phyloP scores from a whole-genome alignment of 2,113 vertebrate genomes.

The Telmatochromis sp. region DNA sequence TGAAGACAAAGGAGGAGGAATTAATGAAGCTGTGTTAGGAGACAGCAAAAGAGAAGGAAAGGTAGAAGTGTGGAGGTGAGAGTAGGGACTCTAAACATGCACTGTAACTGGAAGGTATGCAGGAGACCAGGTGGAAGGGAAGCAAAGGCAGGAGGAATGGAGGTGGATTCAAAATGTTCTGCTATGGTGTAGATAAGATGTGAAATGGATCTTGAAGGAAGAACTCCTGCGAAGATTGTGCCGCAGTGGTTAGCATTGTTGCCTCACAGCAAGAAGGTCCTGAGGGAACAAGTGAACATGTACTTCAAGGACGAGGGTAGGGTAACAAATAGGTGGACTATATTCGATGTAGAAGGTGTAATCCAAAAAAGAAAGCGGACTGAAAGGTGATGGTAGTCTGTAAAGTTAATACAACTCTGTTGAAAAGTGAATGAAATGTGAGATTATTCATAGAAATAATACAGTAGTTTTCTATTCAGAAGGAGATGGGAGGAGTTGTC shows the following conservation, averaged over 20 bases:
- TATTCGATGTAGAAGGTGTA: background rate
- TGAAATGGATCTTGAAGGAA: background rate
- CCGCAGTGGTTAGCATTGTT: background rate
- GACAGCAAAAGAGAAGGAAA: background rate
- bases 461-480: background rate
- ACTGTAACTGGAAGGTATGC: background rate
- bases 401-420: background rate
- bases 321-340: background rate
- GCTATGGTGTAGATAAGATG: background rate
- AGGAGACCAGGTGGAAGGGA: background rate
- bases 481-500: background rate
- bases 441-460: background rate
- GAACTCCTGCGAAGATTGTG: background rate
- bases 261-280: background rate
- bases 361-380: background rate
- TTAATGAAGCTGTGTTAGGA: background rate
- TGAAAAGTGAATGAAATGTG: background rate
- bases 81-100: background rate
- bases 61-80: background rate
- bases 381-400: background rate
- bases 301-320: background rate
- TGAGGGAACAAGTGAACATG: background rate
- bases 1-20: background rate
- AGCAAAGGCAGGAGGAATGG: background rate
- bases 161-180: background rate